phyloP scores from a whole-genome alignment of 1,140 invertebrate genomes.

The Chironomus striatipennis region DNA sequence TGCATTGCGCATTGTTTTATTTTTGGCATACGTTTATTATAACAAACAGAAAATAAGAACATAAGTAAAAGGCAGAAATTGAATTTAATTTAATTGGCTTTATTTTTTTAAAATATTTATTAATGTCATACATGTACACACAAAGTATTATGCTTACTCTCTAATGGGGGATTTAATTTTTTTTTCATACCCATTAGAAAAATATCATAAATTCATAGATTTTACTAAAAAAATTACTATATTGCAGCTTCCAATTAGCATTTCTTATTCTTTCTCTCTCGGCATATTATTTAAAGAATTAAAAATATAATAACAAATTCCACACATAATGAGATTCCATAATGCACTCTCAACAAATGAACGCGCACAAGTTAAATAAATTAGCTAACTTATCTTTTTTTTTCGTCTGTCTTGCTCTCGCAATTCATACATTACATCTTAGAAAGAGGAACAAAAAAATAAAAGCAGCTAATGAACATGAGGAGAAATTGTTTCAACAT shows the following conservation, averaged over 20 bases:
- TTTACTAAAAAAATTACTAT: background rate
- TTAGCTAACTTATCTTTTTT: background rate
- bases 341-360: conserved; percentile 12
- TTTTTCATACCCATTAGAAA: background rate
- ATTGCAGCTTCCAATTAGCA: conserved; percentile 10
- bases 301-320: background rate
- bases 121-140: too few relatives aligned
- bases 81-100: too few relatives aligned
- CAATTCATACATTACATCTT: too few relatives aligned
- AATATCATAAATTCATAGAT: conserved; percentile 9
- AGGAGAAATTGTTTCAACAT: background rate
- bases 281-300: too few relatives aligned
- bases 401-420: background rate
- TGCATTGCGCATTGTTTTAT: background rate
- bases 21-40: too few relatives aligned
- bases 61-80: background rate
- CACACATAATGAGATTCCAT: conserved; percentile 12
- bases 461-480: background rate
- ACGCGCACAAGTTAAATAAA: conserved; percentile 1
- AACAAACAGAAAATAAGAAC: too few relatives aligned
- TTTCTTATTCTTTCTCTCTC: background rate
- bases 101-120: too few relatives aligned
- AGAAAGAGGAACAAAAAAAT: too few relatives aligned
- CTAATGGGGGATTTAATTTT: background rate
- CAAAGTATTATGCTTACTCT: too few relatives aligned